Conservation (phyloP, 2,888 invertebrate genomes). For the Dryocosmus kuriphilus region DNA sequence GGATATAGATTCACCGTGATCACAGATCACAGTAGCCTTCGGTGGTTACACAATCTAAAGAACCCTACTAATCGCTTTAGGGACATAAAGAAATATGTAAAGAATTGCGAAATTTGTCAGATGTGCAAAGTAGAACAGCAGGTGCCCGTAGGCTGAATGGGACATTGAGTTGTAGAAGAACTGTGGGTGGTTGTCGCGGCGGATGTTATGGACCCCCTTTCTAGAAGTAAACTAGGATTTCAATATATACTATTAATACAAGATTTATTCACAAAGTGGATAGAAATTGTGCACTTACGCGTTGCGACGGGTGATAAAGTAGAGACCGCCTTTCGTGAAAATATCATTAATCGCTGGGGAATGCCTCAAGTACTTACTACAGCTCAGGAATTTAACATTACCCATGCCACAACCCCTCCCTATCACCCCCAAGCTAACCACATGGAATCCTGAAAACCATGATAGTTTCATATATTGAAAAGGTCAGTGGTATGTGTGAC, state of each 20-base stretch:
- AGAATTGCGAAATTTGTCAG: constrained; percentile 10
- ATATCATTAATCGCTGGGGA: constrained; percentile 54
- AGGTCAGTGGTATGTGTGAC: not conserved
- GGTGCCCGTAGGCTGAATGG: not conserved
- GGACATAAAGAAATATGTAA: not conserved
- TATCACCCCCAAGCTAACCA: too few relatives aligned
- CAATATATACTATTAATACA: constrained; percentile 54
- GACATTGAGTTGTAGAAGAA: not conserved
- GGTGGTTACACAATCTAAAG: too few relatives aligned
- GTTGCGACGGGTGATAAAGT: constrained; percentile 52
- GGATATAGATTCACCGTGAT: too few relatives aligned
- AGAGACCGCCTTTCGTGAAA: constrained; percentile 45
- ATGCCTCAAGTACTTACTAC: constrained; percentile 51
- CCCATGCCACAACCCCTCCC: too few relatives aligned
- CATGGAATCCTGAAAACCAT: not conserved
- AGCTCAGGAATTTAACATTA: too few relatives aligned
- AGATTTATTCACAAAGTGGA: constrained; percentile 58
- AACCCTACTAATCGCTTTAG: not conserved
- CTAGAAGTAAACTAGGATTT: constrained; percentile 42
- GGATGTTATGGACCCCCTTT: too few relatives aligned
- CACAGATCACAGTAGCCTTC: too few relatives aligned
- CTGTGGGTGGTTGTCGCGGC: constrained; percentile 57
- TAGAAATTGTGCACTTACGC: constrained; percentile 50
- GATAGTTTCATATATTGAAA: not conserved
- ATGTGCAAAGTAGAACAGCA: not conserved